Evolutionary conservation across 1,140 invertebrate species (phyloP).

Genomic region (Amphibalanus amphitrite): DNA sequence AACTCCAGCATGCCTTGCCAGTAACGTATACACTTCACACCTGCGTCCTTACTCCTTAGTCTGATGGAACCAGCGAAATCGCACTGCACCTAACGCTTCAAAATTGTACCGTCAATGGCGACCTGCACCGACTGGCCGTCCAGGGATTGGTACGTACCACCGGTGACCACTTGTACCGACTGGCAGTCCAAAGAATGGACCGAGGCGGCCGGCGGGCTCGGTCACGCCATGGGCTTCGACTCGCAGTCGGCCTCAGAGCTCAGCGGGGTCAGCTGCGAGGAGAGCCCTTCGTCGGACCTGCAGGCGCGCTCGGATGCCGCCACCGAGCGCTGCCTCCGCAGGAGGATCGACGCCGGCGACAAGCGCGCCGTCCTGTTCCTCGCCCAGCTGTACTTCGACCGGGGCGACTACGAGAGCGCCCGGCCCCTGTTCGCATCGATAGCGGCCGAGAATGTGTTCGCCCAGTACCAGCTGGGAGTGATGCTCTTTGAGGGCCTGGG

Average conservation of each 20-base stretch:
- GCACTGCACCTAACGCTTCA: no score
- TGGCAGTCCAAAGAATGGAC: no score
- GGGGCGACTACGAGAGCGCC: background rate
- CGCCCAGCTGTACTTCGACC: background rate
- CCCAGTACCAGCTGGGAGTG: background rate
- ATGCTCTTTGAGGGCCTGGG: background rate
- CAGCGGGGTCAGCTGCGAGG: background rate
- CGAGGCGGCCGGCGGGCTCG: no score
- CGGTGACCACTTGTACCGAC: no score
- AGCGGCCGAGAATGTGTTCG: background rate
- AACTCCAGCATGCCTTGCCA: no score
- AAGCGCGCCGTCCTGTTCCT: background rate
- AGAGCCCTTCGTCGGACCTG: background rate
- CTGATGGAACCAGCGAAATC: no score
- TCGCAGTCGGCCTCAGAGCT: background rate
- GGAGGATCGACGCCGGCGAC: background rate
- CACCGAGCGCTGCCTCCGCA: background rate
- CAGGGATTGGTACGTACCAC: no score
- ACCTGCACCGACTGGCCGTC: no score
- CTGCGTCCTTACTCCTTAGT: no score
- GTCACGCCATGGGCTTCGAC: no score
- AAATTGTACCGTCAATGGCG: no score
- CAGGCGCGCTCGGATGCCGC: background rate
- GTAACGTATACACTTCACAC: no score
- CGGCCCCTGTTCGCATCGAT: background rate